Evolutionary conservation across 1,140 invertebrate genomes (phyloP), one percentile per base, ranked within the genome.

Genomic region (Reticulitermes speratus): DNA sequence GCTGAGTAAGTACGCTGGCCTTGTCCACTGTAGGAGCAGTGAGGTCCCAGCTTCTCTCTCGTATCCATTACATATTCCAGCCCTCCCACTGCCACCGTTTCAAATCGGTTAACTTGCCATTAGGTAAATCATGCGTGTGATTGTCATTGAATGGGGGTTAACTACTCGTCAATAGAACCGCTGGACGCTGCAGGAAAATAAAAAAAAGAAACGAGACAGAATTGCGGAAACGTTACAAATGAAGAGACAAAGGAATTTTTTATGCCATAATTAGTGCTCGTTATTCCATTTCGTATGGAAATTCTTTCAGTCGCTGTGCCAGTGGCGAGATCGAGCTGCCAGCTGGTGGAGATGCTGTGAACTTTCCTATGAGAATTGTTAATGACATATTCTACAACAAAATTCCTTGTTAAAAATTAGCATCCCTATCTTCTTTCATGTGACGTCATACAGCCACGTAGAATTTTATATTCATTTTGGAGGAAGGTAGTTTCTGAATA

Each of bases 121-220:
- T 84, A 84, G 83, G 44, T 84, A 84, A 84, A 84, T 84, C 83
- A 84, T 44, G 83, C 48, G 48, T 84, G 45, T 84, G 83, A 84
- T 84, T 84, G 83, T 30, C 45, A 30, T 19, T 52, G 83, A 84
- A 84, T 84, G 83, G 44, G 45, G 45, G 83, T 55, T 84, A 84
- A 84, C 83, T 84, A 84, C n/a, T 84, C 83, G 6, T 30, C 44
- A 30, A 48, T 52, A 30, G 14, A 30, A n/a, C 3, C n/a, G 82
- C 30, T 25, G 30, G 2, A 5, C 11, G 12, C 11, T 32, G 82
- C 23, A 55, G 14, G 14, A 55, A 55, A 16, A 75, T 30, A 30
- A 25, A 25, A n/a, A 75, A 75, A 30, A 75, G n/a, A 25, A 75
- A 75, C 5, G 52, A 55, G 19, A 21, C 52, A 8, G n/a, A 30